phyloP scores from a whole-genome alignment of 2,113 vertebrate genomes.

The Neoarius graeffei region DNA sequence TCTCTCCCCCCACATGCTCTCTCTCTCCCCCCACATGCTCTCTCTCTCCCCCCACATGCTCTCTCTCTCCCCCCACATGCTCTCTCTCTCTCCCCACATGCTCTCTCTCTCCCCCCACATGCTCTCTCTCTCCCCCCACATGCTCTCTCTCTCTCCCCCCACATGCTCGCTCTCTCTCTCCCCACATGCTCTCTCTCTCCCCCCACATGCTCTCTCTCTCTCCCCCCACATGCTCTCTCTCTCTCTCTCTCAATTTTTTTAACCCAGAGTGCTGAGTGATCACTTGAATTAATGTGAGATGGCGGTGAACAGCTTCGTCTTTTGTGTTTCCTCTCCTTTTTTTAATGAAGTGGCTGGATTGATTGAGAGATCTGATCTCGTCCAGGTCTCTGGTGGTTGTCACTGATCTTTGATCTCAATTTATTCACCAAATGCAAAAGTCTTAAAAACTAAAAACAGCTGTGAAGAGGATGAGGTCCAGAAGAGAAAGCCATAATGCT shows the following conservation, averaged over 20 bases:
- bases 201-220: neutral
- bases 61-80: too few relatives aligned
- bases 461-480: neutral
- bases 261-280: slow-evolving; percentile 8
- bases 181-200: neutral
- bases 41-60: too few relatives aligned
- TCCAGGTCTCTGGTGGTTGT: slow-evolving; percentile 20
- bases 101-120: too few relatives aligned
- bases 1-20: neutral
- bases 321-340: slow-evolving; percentile 27
- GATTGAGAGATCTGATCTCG: slow-evolving; percentile 33
- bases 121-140: too few relatives aligned
- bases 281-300: slow-evolving; percentile 51
- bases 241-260: neutral
- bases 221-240: neutral
- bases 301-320: slow-evolving; percentile 11
- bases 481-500: neutral
- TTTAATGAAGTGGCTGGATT: slow-evolving; percentile 48
- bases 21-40: too few relatives aligned
- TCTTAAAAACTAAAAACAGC: slow-evolving; percentile 15
- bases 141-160: too few relatives aligned
- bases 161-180: too few relatives aligned
- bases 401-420: slow-evolving; percentile 49
- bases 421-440: slow-evolving; percentile 4
- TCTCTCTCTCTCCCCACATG: too few relatives aligned